Evolutionary conservation across 2,888 invertebrate genomes (phyloP), one percentile per base, ranked within the genome.

Genomic region (Drosophila mulleri): DNA sequence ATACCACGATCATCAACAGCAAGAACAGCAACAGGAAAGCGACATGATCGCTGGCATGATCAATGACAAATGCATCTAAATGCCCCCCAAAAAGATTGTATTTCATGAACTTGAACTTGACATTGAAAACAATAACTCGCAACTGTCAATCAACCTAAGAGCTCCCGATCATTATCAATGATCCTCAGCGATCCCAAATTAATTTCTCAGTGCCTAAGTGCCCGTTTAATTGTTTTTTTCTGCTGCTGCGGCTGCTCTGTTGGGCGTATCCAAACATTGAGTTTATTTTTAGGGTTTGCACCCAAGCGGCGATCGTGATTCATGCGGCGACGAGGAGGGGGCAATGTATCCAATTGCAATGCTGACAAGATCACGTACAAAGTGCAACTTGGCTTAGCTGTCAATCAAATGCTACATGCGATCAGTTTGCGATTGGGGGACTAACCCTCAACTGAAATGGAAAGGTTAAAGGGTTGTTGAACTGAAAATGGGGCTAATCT

Each of bases 61-160:
- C 68, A 78, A 72, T 75, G 67, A 67, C 69, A 77, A 61, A 56
- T 47, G 37, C 59, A 64, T 61, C 61, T 64, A 65, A 78, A 75
- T 84, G 77, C 42, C 65, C 54, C 44, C n/a, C 32, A 45, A 61
- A 69, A 54, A 74, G 78, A 75, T 85, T 85, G 72, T 39, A 76
- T 87, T 84, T 87, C 85, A 74, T 74, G 85, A 86, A 88, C 85
- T 89, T 88, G 88, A 89, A 88, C 85, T 89, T 88, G 88, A 89
- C 88, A 88, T 77, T 77, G 75, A 74, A 78, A 68, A 68, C 74
- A 47, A 63, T 62, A 63, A 45, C 44, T 67, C 64, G 57, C 56
- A 56, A 45, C 72, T 77, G 82, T 71, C 80, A 78, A 80, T 80
- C 73, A 75, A 62, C 69, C 80, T 82, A 67, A 79, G 72, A 54